Percentiles rank a stretch among this genome's conserved stretches.
Evolutionary conservation across 1,140 invertebrate species (phyloP).

Genomic region (Dreissena rostriformis): DNA sequence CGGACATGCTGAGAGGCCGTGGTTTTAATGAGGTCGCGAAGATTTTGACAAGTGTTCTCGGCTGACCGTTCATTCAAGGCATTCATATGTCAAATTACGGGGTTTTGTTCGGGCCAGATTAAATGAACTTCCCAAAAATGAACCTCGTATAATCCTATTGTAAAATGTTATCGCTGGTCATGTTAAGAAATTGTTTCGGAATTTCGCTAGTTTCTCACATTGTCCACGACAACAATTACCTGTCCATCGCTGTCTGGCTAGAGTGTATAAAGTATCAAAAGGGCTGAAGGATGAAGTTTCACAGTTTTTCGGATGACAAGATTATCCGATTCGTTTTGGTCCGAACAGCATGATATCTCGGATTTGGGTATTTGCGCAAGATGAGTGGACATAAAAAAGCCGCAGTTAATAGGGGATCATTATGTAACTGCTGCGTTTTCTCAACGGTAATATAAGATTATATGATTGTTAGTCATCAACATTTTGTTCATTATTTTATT

Average conservation of each 20-base stretch:
- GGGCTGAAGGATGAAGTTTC: conserved; percentile 34
- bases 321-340: conserved; percentile 33
- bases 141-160: conserved; percentile 58
- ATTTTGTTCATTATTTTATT: too few relatives aligned
- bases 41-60: conserved; percentile 51
- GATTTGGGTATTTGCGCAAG: conserved; percentile 12
- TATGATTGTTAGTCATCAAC: too few relatives aligned
- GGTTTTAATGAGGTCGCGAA: conserved; percentile 54
- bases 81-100: conserved; percentile 60
- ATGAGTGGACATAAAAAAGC: not conserved
- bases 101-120: conserved; percentile 57
- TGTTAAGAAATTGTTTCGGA: conserved; percentile 52
- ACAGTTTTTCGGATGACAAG: conserved; percentile 35
- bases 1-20: conserved; percentile 44
- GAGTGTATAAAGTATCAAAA: conserved; percentile 32
- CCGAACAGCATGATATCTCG: not conserved
- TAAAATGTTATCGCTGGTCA: conserved; percentile 25
- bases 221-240: conserved; percentile 41
- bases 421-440: too few relatives aligned
- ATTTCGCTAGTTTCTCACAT: conserved; percentile 55
- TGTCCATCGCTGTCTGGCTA: conserved; percentile 35
- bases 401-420: too few relatives aligned
- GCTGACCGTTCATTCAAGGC: conserved; percentile 49
- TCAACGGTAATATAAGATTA: too few relatives aligned
- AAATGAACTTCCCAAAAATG: conserved; percentile 60